Evolutionary conservation across 2,888 invertebrate species (phyloP).

Genomic region (Ophion slaviceki): DNA sequence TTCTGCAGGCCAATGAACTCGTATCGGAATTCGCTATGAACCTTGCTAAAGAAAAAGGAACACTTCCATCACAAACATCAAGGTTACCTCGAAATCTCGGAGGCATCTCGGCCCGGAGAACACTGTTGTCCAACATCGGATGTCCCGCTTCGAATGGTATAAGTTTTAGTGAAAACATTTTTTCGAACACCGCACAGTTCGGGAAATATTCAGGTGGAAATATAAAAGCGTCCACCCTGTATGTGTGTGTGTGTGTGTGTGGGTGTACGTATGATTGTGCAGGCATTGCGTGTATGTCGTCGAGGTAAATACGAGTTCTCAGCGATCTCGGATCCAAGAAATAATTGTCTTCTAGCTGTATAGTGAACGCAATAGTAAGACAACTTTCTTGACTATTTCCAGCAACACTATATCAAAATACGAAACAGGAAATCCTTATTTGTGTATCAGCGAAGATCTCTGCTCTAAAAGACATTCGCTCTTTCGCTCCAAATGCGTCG

Average conservation of each 20-base stretch:
- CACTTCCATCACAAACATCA: too few species aligned
- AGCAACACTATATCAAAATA: slow-evolving; percentile 25
- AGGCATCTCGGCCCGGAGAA: too few species aligned
- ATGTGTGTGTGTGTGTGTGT: background rate
- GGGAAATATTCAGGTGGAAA: too few species aligned
- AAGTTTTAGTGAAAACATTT: too few species aligned
- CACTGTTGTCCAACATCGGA: too few species aligned
- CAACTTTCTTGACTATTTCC: slow-evolving; percentile 55
- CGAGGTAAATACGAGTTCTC: slow-evolving; percentile 36
- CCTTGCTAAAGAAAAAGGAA: too few species aligned
- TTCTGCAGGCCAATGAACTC: too few species aligned
- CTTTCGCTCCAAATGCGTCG: slow-evolving; percentile 7
- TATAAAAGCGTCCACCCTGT: background rate
- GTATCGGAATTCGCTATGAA: too few species aligned
- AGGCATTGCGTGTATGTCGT: slow-evolving; percentile 5
- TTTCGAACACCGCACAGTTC: too few species aligned
- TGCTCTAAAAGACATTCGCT: slow-evolving; percentile 13
- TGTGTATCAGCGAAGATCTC: slow-evolving; percentile 34
- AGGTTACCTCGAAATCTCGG: too few species aligned
- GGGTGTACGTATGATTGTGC: background rate
- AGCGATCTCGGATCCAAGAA: slow-evolving; percentile 51
- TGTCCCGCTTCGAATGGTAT: too few species aligned
- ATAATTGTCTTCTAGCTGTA: slow-evolving; percentile 41
- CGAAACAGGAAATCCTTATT: slow-evolving; percentile 56
- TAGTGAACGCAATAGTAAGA: slow-evolving; percentile 35